Conservation (phyloP, 2,888 invertebrate species). For the Mythimna pallens region DNA sequence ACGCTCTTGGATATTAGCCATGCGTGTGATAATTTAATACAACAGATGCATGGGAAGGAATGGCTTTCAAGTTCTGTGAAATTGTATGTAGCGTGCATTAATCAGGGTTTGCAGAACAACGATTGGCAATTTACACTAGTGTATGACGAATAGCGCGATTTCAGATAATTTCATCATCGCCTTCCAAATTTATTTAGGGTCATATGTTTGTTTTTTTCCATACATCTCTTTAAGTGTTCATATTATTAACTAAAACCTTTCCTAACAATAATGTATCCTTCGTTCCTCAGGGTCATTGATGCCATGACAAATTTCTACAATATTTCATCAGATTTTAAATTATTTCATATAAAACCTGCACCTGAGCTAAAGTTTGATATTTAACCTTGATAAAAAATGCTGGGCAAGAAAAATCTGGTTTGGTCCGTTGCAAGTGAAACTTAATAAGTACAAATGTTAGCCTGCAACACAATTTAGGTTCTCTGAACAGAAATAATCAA, state of each 20-base stretch:
- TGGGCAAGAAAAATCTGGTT: neutral
- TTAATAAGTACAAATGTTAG: neutral
- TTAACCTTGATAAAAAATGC: neutral
- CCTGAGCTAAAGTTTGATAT: neutral
- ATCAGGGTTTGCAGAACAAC: constrained; percentile 31
- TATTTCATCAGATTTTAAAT: constrained; percentile 18
- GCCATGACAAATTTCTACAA: constrained; percentile 1
- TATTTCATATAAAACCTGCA: constrained; percentile 1
- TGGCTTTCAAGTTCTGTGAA: constrained; percentile 35
- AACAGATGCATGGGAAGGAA: constrained; percentile 55
- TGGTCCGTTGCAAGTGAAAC: neutral
- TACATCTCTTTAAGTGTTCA: too few relatives aligned
- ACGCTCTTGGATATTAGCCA: constrained; percentile 70
- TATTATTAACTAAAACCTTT: neutral
- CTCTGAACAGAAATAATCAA: neutral
- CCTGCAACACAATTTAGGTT: neutral
- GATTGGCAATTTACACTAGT: constrained; percentile 7
- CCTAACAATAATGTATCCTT: neutral
- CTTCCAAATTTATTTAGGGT: neutral
- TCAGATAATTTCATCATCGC: neutral
- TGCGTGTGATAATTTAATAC: constrained; percentile 65
- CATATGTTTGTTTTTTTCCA: too few relatives aligned
- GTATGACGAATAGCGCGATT: constrained; percentile 7
- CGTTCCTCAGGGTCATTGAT: neutral
- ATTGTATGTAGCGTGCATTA: constrained; percentile 37